Conservation (phyloP, 2,888 invertebrate genomes). For the Spodoptera picta region DNA sequence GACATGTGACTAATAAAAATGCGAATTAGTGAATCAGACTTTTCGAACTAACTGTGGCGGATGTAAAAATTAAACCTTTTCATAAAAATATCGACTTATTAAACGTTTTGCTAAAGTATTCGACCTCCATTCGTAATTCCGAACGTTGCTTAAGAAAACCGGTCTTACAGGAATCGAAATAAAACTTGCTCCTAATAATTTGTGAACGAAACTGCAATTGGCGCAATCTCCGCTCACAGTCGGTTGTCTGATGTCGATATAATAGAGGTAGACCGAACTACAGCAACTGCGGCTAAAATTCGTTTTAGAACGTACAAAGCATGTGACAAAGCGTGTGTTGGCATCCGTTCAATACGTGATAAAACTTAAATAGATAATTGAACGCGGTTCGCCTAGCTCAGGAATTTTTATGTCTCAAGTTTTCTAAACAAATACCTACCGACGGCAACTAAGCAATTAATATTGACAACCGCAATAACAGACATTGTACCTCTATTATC, state of each 20-base stretch:
- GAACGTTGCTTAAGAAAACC: conserved; percentile 70
- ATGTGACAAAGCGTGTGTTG: conserved; percentile 32
- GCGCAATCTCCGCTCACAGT: conserved; percentile 30
- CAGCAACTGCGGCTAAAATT: conserved; percentile 9
- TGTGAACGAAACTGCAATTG: conserved; percentile 52
- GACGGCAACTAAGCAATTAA: conserved; percentile 1
- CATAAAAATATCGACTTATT: conserved; percentile 31
- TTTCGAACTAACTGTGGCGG: conserved; percentile 11
- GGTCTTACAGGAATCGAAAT: conserved; percentile 66
- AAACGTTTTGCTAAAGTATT: conserved; percentile 56
- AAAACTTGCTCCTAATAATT: conserved; percentile 54
- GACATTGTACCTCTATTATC: conserved; percentile 15
- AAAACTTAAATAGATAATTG: conserved; percentile 36
- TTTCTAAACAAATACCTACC: not conserved
- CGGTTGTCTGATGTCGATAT: conserved; percentile 21
- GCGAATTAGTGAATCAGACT: conserved; percentile 25
- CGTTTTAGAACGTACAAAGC: conserved; percentile 21
- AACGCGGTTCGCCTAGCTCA: conserved; percentile 10
- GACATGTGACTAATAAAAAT: conserved; percentile 20
- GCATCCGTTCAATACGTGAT: conserved; percentile 44
- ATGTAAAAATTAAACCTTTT: conserved; percentile 27
- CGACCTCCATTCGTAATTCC: conserved; percentile 68
- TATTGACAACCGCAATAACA: conserved; percentile 10
- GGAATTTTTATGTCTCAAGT: conserved; percentile 10
- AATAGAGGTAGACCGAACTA: conserved; percentile 8